Base-by-base conservation (phyloP, 2,113 vertebrate genomes). In the Mesembrinibis cayennensis region DNA sequence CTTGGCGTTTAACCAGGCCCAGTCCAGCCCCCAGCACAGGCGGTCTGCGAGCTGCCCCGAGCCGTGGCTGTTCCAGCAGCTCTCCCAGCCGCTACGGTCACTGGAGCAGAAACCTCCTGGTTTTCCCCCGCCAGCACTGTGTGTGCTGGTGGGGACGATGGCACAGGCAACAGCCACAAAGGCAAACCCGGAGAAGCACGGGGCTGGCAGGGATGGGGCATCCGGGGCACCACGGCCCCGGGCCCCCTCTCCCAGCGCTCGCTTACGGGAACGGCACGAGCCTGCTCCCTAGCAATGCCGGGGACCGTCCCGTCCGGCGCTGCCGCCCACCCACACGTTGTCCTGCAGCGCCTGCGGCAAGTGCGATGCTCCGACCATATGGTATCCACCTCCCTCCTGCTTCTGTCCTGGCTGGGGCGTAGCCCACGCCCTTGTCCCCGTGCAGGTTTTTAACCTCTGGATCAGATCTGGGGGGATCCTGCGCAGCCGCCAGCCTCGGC, bases 321-420 rank as follows among this genome's bases (percentile, higher is more conserved):
- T 16, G n/a, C 70, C 14, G 3, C 27, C 21, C 6, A 0, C 58
- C 53, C 29, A 2, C 13, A 0, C 12, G 0, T 5, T 32, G 55
- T 32, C 55, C 63, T 6, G 65, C 65, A 11, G 22, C 8, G 15
- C 49, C 70, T 4, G 20, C 8, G 44, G 22, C 19, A 1, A 13
- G 16, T 1, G 30, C 0, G 36, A 10, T 3, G 18, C 9, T 38
- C 30, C 25, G 2, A 1, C 71, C 40, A 5, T 3, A 1, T 0
- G 6, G 45, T 12, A 6, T 25, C 69, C 49, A 1, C 34, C n/a
- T 49, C 44, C 32, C 83, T 32, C 58, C 40, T 17, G 40, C 29
- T 13, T 1, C 1, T 2, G 9, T 4, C 53, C 22, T 5, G 21
- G 0, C 55, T 8, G 53, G 53, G 30, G 56, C 55, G 10, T 32